Percentiles rank a stretch among this genome's conserved stretches.
Conservation (phyloP, 2,113 vertebrate genomes). For the Lophotis ruficrista region DNA sequence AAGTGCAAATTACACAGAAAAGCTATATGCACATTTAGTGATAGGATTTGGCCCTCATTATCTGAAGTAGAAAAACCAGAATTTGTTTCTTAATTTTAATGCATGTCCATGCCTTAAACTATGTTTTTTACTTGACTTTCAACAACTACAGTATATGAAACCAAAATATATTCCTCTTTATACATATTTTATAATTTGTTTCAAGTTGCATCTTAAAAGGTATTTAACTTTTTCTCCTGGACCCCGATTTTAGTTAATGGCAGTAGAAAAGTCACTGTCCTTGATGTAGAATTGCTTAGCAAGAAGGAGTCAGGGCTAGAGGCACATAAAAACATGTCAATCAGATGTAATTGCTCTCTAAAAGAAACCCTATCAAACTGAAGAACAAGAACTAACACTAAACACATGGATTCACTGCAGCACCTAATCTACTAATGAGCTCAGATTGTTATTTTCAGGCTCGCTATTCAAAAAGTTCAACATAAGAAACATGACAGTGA, state of each 20-base stretch:
- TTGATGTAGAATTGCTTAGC: constrained; percentile 81
- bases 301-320: constrained; percentile 75
- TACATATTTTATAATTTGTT: constrained; percentile 81
- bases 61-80: constrained; percentile 6
- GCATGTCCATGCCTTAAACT: constrained; percentile 47
- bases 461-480: constrained; percentile 74
- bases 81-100: constrained; percentile 61
- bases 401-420: constrained; percentile 86
- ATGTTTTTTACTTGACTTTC: constrained; percentile 80
- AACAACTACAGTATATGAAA: constrained; percentile 46
- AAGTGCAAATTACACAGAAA: not conserved
- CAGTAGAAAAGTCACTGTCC: constrained; percentile 71
- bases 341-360: constrained; percentile 91
- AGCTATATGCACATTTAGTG: not conserved
- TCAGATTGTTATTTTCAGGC: constrained; percentile 84
- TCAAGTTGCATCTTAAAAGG: constrained; percentile 75
- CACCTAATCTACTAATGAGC: constrained; percentile 93
- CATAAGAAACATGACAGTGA: constrained; percentile 80
- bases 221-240: constrained; percentile 74
- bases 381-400: constrained; percentile 74
- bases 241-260: constrained; percentile 80
- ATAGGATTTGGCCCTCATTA: not conserved
- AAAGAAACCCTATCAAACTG: constrained; percentile 83
- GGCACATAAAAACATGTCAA: constrained; percentile 89
- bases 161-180: constrained; percentile 70